Evolutionary conservation across 1,140 invertebrate genomes (phyloP), one percentile per base, ranked within the genome.

Genomic region (Aricia agestis): DNA sequence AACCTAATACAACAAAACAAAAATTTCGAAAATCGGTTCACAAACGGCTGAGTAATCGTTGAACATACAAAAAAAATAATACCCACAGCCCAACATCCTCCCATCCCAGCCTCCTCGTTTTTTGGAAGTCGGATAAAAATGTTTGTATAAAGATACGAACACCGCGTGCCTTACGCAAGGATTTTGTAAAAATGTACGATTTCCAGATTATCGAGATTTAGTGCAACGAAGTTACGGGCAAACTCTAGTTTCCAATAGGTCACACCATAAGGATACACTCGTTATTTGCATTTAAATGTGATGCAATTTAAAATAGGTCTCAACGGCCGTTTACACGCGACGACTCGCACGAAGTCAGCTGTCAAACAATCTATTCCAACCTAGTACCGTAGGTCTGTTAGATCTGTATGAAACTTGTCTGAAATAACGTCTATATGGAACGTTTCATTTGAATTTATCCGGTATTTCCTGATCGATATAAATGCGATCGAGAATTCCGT

Each of bases 231-330:
- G 45, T 52, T 15, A 0, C 11, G 11, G 6, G 9, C 4, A 52
- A 52, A 42, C 7, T 11, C 45, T 52, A 52, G 45, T 52, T 13
- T 52, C 59, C 19, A 19, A 25, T 63, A 63, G 59, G 59, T 63
- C 59, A 63, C 59, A 11, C 10, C 18, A 63, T 63, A 25, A 63
- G 6, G 59, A 52, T 52, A 52, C 18, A 19, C 18, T 63, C 58
- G 18, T 31, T 17, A 63, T 74, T 76, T 71, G 69, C 69, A 73
- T 77, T 71, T 74, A 77, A 74, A 77, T 77, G 71, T 73, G 73
- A 71, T 72, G 58, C 67, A 73, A 52, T 72, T 69, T 77, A 71
- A 67, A 71, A 77, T 72, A 73, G 69, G 66, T 65, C 66, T 68
- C 72, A 74, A 74, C 52, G 69, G 71, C 73, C 71, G 72, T 63